Base-by-base conservation (phyloP, 2,113 vertebrate species). In the Etheostoma spectabile region DNA sequence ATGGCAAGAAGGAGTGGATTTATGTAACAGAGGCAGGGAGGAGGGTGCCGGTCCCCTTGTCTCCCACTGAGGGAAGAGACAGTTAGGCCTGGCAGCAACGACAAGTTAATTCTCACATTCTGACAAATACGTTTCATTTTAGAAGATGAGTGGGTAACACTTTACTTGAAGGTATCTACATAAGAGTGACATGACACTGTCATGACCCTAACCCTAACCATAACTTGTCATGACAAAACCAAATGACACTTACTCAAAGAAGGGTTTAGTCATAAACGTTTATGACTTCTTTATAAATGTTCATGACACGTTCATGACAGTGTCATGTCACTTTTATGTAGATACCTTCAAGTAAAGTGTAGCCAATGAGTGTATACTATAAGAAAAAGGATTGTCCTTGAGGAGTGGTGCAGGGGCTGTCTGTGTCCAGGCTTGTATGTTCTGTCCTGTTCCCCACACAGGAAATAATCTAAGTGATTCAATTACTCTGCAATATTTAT, bases 391-490 rank as follows among this genome's bases (percentile, higher is more conserved):
- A 55, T 64, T 57, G 72, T 30, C 62, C 74, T 74, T 53, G 60
- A 81, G 86, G 79, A 82, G 60, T 69, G 53, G 51, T 80, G 48
- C 48, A 55, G 19, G 12, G 15, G 6, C 45, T 59, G 38, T 75
- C 21, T 79, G 76, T 46, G 35, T 70, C 61, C 66, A 52, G 76
- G 55, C 59, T 63, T 67, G 62, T 33, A 10, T 84, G 85, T 77
- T 80, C 76, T 83, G 82, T 80, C 67, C 74, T 68, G 27, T 68
- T 73, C 88, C 61, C 66, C 52, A 63, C 38, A 60, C 89, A 92
- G 92, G 93, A 95, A 94, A 91, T 86, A 82, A 91, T 91, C 83
- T 69, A 56, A 73, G 80, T 85, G 89, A 94, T 94, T 93, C 49
- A 90, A 92, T 94, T 93, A 90, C 85, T 79, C 67, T 89, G 81